Conservation (phyloP, 2,888 invertebrate genomes). For the Marronus borbonicus region DNA sequence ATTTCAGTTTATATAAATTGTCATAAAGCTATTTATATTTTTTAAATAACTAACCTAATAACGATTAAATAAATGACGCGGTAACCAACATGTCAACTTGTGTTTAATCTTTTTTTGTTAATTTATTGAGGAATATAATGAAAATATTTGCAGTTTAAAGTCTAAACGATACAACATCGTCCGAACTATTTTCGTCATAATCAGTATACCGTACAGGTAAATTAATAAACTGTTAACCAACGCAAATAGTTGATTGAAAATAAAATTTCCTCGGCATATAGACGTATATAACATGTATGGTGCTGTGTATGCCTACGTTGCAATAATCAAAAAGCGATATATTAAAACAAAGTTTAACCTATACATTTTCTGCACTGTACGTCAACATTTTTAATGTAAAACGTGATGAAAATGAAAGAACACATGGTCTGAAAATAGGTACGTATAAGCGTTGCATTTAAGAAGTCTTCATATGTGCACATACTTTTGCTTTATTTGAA, state of each 20-base stretch:
- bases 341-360: no score
- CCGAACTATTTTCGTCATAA: background rate
- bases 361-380: no score
- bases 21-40: no score
- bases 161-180: background rate
- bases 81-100: no score
- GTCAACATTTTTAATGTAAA: no score
- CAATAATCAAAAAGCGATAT: no score
- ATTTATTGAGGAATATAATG: background rate
- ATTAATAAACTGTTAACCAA: background rate
- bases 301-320: no score
- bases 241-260: background rate
- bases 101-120: background rate
- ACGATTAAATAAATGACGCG: no score
- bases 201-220: background rate
- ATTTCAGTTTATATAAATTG: no score
- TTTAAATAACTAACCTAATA: no score
- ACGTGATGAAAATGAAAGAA: no score
- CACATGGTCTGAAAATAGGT: background rate
- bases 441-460: background rate
- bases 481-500: slow-evolving; percentile 5
- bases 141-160: slow-evolving; percentile 1
- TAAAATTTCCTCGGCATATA: background rate
- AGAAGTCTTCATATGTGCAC: slow-evolving; percentile 15
- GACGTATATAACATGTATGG: no score